Base-by-base conservation (phyloP, 2,113 vertebrate genomes). In the Laterallus jamaicensis region DNA sequence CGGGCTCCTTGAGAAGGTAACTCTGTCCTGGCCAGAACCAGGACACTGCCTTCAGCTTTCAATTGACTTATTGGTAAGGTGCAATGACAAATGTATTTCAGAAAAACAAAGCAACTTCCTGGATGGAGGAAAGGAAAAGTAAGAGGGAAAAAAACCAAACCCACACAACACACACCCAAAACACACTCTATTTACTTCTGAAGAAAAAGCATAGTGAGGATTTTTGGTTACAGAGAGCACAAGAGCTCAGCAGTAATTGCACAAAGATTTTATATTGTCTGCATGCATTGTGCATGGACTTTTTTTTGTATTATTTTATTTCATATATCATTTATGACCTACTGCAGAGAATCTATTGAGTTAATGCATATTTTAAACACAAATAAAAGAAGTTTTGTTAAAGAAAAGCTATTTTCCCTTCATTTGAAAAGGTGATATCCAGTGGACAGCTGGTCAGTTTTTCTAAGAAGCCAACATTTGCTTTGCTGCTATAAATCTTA, bases 321-420 rank as follows among this genome's bases (percentile, higher is more conserved):
- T 92, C 59, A 92, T 95, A 86, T 88, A 86, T 93, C 92, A 96
- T 97, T 94, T 95, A 95, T 86, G 56, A 78, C 62, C 28, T 73
- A 50, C 82, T 88, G 40, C 74, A 90, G 82, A 86, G 82, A 73
- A 54, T 84, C n/a, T 80, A 80, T 80, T 73, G 80, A 95, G 40
- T 49, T 73, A 73, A 75, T 92, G 70, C 50, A 92, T 81, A 83
- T 74, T 25, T 64, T 96, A 95, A 83, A 80, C 29, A 86, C 59
- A 93, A 91, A 94, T 47, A 94, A 92, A 92, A 95, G 67, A 81
- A 85, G 29, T 35, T 93, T 87, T 81, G 54, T 95, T 84, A 92
- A 95, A 95, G 54, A 35, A 94, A 91, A 88, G 21, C 10, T 84
- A 66, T 87, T 88, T 95, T 58, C 50, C 26, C 28, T 93, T 92